Evolutionary conservation across 2,113 vertebrate genomes (phyloP), one percentile per base, ranked within the genome.

Genomic region (Onychostoma macrolepis): DNA sequence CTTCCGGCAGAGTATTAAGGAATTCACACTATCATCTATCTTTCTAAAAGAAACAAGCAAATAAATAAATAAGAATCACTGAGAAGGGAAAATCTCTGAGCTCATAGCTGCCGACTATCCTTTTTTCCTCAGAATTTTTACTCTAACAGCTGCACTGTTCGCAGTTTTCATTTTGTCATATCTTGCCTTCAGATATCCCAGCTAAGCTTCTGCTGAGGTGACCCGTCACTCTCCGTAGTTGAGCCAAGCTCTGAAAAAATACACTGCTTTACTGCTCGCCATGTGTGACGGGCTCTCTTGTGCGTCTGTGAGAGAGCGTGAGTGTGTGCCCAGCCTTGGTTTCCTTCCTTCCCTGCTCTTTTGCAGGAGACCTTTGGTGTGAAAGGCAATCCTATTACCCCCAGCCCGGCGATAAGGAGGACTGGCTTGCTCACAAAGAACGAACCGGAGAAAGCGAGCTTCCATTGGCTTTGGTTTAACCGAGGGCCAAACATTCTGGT

Each of bases 261-360:
- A 93, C 90, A 91, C 91, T 88, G 89, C 92, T 94, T 93, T 93
- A 91, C 89, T 87, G 19, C 88, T 87, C 88, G 89, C 91, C 93
- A 92, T 93, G 93, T 94, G 91, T 91, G 89, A 91, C 91, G 79
- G 53, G 58, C 76, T 80, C 84, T 50, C 74, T 53, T 61, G 36
- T 65, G 69, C 69, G 8, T 61, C 56, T 72, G 21, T 61, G 36
- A 45, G 36, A n/a, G 19, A 65, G 53, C 2, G 61, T 24, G 24
- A 67, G 41, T 24, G 85, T 71, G 78, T 72, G 38, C 61, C 38
- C 65, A 71, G 80, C 74, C 85, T 86, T 5, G 11, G 28, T 69
- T 53, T 80, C 76, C 78, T 45, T 74, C 77, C 67, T 74, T n/a
- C 45, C 67, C 84, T 58, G 75, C 67, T 63, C 26, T 76, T 67